Evolutionary conservation across 2,113 vertebrate species (phyloP).

Genomic region (Spea multiplicata): DNA sequence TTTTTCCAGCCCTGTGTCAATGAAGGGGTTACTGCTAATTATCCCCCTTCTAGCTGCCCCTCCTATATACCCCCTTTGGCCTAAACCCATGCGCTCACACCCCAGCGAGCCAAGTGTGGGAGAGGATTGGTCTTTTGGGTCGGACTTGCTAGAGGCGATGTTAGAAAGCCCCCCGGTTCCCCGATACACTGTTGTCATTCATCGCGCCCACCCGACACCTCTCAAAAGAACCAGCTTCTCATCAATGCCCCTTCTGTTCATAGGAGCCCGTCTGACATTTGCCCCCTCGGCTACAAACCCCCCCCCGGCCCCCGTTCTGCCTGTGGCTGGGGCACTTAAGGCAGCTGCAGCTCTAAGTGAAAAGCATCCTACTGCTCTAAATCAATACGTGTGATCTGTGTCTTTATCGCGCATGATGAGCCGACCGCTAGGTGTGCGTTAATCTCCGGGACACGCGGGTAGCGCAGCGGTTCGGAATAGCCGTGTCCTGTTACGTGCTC

Average conservation of each 20-base stretch:
- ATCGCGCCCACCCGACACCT: background rate
- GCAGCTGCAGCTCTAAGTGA: too few relatives aligned
- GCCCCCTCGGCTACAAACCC: background rate
- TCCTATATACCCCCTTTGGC: background rate
- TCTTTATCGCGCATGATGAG: background rate
- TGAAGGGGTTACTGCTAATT: background rate
- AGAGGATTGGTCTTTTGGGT: background rate
- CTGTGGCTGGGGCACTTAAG: too few relatives aligned
- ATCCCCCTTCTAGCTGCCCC: background rate
- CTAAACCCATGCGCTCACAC: background rate
- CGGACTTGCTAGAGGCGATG: background rate
- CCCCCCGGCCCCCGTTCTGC: background rate
- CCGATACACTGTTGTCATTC: constrained; percentile 1
- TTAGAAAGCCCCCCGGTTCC: background rate
- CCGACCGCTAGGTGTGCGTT: too few relatives aligned
- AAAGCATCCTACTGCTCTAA: too few relatives aligned
- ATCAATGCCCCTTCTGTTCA: background rate
- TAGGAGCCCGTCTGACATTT: background rate
- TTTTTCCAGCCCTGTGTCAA: background rate
- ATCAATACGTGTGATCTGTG: background rate
- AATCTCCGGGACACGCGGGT: too few relatives aligned
- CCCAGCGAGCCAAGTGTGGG: background rate
- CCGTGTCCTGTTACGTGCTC: too few relatives aligned
- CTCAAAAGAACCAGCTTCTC: background rate
- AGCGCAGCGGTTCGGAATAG: too few relatives aligned